Evolutionary conservation across 2,888 invertebrate species (phyloP), one percentile per base, ranked within the genome.

Genomic region (Volucella bombylans): DNA sequence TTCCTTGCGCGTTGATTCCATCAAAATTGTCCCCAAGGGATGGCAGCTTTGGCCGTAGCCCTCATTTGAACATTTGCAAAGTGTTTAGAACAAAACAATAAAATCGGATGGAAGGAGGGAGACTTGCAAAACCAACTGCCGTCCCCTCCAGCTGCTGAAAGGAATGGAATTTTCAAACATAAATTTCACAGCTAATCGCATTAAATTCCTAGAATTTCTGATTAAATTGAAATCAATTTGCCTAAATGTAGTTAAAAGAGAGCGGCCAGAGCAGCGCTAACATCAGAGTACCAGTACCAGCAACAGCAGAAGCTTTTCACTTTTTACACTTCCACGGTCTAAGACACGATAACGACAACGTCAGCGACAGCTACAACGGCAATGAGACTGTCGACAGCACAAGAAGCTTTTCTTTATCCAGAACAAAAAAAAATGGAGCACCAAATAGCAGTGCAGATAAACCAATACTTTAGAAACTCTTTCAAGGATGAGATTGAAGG

Each of bases 141-240:
- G 6, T 6, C 55, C 15, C 15, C 31, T 10, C 41, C 23, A 8
- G 38, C 15, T 38, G 54, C 49, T 43, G 23, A 73, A 57, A 52
- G 54, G 31, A 50, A 71, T 47, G 23, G 74, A 65, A 49, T 49
- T 45, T 69, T 18, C 14, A 57, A 80, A 80, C 74, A 82, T 82
- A 86, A 87, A 87, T 87, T 86, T 82, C 72, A 57, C 67, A 82
- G 82, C 86, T 87, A 86, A 87, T 87, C 87, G 86, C 73, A 86
- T 87, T 86, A 86, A 82, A 87, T 82, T 87, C 86, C 54, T 41
- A 65, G 76, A 78, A 73, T 74, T 77, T 72, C 77, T 65, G 82
- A 83, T 82, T 83, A 86, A 83, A 86, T 86, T 81, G 80, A 86
- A 83, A 86, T 86, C 86, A 81, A 87, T 87, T 87, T 86, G 79